These are phyloP conservation scores for Coptotermes formosanus DNA, from an alignment of 1,140 invertebrate species.

Conservation along the genomic window DNA sequence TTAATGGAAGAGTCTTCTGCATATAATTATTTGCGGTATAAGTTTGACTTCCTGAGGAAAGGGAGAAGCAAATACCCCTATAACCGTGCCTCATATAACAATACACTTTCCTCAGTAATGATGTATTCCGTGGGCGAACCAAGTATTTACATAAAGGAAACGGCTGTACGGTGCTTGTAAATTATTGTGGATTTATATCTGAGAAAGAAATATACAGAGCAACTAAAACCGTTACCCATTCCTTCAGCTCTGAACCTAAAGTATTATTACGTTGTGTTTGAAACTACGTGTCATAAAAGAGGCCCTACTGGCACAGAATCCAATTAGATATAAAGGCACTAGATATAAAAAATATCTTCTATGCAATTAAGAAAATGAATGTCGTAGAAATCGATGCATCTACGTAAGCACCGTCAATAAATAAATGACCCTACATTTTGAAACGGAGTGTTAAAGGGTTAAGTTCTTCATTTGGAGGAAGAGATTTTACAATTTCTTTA, in stretches of 20 bases:
- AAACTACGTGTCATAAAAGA: neutral
- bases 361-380: neutral
- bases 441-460: too few species aligned
- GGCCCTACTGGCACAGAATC: neutral
- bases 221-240: neutral
- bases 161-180: neutral
- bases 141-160: neutral
- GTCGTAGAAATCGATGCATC: neutral
- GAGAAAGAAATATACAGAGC: too few species aligned
- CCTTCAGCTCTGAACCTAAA: neutral
- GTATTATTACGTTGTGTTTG: neutral
- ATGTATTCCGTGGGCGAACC: neutral
- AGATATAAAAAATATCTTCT: neutral
- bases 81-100: neutral
- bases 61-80: neutral
- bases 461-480: too few species aligned
- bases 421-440: too few species aligned
- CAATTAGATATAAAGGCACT: neutral
- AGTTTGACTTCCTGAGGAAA: neutral
- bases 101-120: neutral
- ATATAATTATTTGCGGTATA: neutral
- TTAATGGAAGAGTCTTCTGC: neutral
- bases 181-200: neutral
- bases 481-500: too few species aligned
- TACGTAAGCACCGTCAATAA: too few species aligned